phyloP scores from a whole-genome alignment of 2,797 vertebrate species.

The Morus bassanus region DNA sequence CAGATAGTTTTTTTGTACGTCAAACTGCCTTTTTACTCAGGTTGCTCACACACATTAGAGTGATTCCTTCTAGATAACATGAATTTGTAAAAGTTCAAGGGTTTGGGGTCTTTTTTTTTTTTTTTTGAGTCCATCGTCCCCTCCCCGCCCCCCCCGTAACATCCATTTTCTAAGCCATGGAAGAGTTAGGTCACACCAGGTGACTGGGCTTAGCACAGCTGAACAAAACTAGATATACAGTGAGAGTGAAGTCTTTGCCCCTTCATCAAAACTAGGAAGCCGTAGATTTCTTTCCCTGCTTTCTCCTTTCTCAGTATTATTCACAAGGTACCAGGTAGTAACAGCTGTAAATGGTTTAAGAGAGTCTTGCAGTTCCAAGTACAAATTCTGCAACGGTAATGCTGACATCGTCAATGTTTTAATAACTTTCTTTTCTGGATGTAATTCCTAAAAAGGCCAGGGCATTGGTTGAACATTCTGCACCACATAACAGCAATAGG shows the following conservation, averaged over 20 bases:
- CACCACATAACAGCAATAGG: not conserved
- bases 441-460: not conserved
- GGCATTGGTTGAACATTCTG: not conserved
- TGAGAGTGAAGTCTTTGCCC: not conserved
- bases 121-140: no score
- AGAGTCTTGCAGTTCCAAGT: not conserved
- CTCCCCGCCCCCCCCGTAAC: no score
- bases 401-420: not conserved
- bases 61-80: not conserved
- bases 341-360: not conserved
- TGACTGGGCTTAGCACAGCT: not conserved
- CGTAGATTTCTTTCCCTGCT: not conserved
- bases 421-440: not conserved
- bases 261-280: not conserved
- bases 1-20: not conserved
- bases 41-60: not conserved
- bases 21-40: not conserved
- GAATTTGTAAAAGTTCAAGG: not conserved
- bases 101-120: not conserved
- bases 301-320: not conserved
- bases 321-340: not conserved
- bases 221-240: not conserved
- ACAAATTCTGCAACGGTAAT: not conserved
- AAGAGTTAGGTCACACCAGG: not conserved
- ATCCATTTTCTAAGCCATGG: not conserved